Evolutionary conservation across 2,888 invertebrate species (phyloP), one percentile per base, ranked within the genome.

Genomic region (Conus canariensis): DNA sequence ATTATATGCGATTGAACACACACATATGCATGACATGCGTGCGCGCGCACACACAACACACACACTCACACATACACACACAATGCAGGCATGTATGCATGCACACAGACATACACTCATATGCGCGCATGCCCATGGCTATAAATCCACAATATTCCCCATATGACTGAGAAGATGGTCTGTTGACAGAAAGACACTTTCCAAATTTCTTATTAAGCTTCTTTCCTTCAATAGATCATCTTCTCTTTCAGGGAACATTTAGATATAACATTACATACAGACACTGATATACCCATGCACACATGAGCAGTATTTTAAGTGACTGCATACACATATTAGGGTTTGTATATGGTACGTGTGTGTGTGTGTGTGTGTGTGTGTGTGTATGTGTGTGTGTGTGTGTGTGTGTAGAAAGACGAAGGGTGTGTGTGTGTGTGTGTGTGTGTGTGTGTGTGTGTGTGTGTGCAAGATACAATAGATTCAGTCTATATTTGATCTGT

Each of bases 21-120:
- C 85, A 85, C 56, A 80, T 45, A 45, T 45, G 45, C 45, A 4
- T 45, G 45, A 45, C 45, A 45, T 45, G 30, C 30, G 30, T 2
- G 19, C 58, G 6, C 83, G 58, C 85, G n/a, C 85, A 85, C 59
- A 59, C 85, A 85, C 85, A 59, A n/a, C 60, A 60, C 85, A 60
- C 85, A 60, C 85, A 60, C 85, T 60, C 85, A 85, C 85, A 85
- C 60, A 85, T 60, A 85, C 85, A 83, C 83, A 83, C 83, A 83
- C 83, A 22, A 83, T 22, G 58, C 83, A 83, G 58, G 58, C 83
- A 83, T 58, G 58, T 58, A 83, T 58, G 58, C 83, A 83, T 58
- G 58, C 59, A 83, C 83, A 83, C 83, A 83, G 58, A 83, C 59
- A 83, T 58, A 83, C 83, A 83, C 59, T 58, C 83, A 83, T 14